Evolutionary conservation across 2,797 vertebrate genomes (phyloP), one percentile per base, ranked within the genome.

Genomic region (Syncerus caffer): DNA sequence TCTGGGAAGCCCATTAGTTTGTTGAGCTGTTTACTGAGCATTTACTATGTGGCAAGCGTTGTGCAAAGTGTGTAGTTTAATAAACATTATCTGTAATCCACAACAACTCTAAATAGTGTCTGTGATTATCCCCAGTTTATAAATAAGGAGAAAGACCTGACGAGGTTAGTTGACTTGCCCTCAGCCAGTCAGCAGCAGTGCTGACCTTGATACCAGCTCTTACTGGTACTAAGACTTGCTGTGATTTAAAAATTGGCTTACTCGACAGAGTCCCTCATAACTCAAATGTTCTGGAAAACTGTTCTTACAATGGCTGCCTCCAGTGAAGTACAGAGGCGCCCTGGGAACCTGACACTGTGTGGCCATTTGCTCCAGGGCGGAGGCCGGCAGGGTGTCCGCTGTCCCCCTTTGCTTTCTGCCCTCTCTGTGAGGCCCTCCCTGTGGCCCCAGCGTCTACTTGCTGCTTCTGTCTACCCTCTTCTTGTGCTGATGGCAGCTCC

Each of bases 321-420:
- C 5, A 6, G 53, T 51, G 58, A 93, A 23, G 21, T 62, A 6
- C 50, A 53, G 58, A 12, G n/a, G 71, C 15, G 1, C 76, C 74
- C 4, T 74, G 17, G 34, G 31, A 38, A 13, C 16, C 90, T 42
- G 83, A 62, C 31, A 31, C 27, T 4, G 17, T 31, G 4, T 10
- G 58, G 50, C 51, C 2, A 0, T 60, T 13, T 31, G 19, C 57
- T 50, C 67, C 17, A 2, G 79, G 62, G 76, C 27, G 0, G 11
- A n/a, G n/a, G 34, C 11, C 15, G 7, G 7, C 31, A 12, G 42
- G 27, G 16, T 50, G 1, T 31, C n/a, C 2, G 3, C 17, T n/a
- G 31, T 38, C 55, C 4, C 27, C 1, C 2, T 58, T 64, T 31
- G 23, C 45, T 34, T 80, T 34, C 76, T 47, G 29, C 42, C n/a